Percentiles rank a stretch among this genome's conserved stretches.
Evolutionary conservation across 1,140 invertebrate genomes (phyloP).

Genomic region (Ylistrum balloti): DNA sequence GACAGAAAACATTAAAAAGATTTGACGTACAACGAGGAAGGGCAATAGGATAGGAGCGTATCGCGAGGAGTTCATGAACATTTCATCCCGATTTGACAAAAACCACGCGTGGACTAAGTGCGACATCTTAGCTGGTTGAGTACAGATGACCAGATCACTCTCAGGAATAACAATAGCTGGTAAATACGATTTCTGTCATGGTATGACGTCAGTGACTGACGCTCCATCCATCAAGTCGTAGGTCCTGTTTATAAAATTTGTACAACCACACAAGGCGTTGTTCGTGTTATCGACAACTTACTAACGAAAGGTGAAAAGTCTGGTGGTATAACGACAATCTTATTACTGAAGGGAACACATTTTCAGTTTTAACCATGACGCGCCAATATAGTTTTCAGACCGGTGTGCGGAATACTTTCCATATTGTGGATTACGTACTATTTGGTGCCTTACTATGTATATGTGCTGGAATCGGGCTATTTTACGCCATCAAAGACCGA

Average conservation of each 20-base stretch:
- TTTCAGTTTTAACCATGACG: background rate
- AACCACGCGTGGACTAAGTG: background rate
- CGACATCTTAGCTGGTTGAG: no score
- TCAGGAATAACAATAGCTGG: background rate
- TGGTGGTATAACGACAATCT: background rate
- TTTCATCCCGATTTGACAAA: no score
- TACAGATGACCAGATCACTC: no score
- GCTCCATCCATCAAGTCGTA: background rate
- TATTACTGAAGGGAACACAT: background rate
- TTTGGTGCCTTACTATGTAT: conserved; percentile 67
- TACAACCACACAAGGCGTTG: no score
- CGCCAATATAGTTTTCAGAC: conserved; percentile 68
- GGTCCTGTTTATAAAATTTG: no score
- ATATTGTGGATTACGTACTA: conserved; percentile 66
- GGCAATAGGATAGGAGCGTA: no score
- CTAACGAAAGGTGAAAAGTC: no score
- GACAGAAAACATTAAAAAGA: no score
- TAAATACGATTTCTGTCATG: background rate
- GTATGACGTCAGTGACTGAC: background rate
- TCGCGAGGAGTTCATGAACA: no score
- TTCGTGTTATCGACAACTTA: no score
- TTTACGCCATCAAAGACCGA: conserved; percentile 91
- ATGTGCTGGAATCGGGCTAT: conserved; percentile 88
- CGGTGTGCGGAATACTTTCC: conserved; percentile 62
- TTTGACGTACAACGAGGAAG: background rate